These are phyloP conservation scores for Mimas tiliae DNA, from an alignment of 2,888 invertebrate species.

Conservation along the genomic window DNA sequence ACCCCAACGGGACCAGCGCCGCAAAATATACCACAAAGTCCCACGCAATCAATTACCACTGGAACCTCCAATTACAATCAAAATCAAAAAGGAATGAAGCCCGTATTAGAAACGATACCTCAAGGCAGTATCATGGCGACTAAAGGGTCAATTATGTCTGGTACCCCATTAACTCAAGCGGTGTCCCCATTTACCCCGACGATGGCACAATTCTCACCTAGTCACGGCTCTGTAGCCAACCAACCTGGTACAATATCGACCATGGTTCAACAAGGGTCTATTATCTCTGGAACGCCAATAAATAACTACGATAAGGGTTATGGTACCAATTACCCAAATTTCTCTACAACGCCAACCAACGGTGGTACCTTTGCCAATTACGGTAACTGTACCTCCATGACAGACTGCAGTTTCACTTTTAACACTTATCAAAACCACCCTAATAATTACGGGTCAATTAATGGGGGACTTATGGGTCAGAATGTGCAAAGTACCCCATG, in stretches of 20 bases:
- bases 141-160: conserved; percentile 51
- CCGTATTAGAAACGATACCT: conserved; percentile 69
- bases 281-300: conserved; percentile 48
- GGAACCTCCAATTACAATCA: conserved; percentile 56
- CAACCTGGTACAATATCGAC: conserved; percentile 46
- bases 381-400: conserved; percentile 13
- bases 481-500: conserved; percentile 15
- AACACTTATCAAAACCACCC: conserved; percentile 5
- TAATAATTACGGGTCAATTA: conserved; percentile 23
- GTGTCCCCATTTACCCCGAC: conserved; percentile 44
- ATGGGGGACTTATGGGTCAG: conserved; percentile 21
- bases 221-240: conserved; percentile 39
- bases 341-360: not conserved
- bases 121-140: conserved; percentile 67
- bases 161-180: conserved; percentile 42
- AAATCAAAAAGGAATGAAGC: conserved; percentile 63
- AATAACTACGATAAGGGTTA: conserved; percentile 23
- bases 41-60: conserved; percentile 50
- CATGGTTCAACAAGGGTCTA: conserved; percentile 46
- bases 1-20: conserved; percentile 52
- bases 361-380: conserved; percentile 5
- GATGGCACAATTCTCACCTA: conserved; percentile 43
- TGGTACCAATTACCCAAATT: not conserved
- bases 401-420: conserved; percentile 21
- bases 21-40: conserved; percentile 51